Evolutionary conservation across 2,113 vertebrate genomes (phyloP), one percentile per base, ranked within the genome.

Genomic region (Lampris incognitus): DNA sequence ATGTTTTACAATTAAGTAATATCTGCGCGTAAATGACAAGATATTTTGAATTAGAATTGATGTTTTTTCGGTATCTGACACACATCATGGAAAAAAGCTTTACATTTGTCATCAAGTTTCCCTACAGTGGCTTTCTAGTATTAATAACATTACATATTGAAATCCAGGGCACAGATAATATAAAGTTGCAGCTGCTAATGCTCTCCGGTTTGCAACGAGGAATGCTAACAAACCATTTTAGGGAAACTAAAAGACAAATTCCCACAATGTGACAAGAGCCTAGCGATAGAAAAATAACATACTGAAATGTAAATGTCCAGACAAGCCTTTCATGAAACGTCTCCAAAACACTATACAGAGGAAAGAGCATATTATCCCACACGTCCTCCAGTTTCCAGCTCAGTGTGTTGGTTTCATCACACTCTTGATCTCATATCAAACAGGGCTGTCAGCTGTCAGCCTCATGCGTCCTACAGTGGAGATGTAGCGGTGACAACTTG

Each of bases 81-180:
- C 0, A 36, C 65, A 76, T 68, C 86, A 83, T 89, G 87, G 79
- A 87, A 89, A 89, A 86, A 66, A 0, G 11, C 66, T 56, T 69
- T 55, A 48, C 2, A 38, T 82, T 81, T 70, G 76, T 82, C 73
- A 51, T 76, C 80, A 44, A 40, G 66, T 78, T 84, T 88, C 86
- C 73, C 78, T 74, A 85, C 37, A 78, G 76, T 48, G 60, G 69
- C 84, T 74, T 57, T 61, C 74, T 72, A 2, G 62, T 60, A 88
- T 89, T 86, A 74, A 74, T 88, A 5, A 46, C 79, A 91, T 88
- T 89, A 74, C 79, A 83, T 39, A 8, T 61, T 78, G 63, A 82
- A 85, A 72, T 81, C 81, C 86, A 77, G 76, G 84, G 67, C 74
- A 73, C 62, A 48, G 56, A 70, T 70, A 37, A 57, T 11, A 42